Percentiles rank a stretch among this genome's conserved stretches.
These are phyloP conservation scores for Forbesichthys papilliferus DNA, from an alignment of 2,113 vertebrate species.

Conservation along the genomic window DNA sequence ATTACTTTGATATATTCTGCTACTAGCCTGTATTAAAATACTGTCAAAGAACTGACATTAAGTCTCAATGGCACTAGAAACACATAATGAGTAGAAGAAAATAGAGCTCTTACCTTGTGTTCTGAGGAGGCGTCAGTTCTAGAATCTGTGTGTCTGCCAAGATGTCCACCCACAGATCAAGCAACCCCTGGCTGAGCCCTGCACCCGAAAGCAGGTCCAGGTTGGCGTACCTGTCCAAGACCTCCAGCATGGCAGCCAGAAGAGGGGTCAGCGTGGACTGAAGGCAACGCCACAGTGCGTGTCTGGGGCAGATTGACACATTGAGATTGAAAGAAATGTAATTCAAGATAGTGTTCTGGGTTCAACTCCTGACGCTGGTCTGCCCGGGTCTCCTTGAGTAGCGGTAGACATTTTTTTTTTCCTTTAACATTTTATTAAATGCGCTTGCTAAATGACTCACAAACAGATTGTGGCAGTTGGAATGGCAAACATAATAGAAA, in stretches of 20 bases:
- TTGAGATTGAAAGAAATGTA: not conserved
- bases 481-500: too few species aligned
- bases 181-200: constrained; percentile 46
- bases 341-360: not conserved
- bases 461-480: not conserved
- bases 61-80: not conserved
- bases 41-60: not conserved
- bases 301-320: constrained; percentile 42
- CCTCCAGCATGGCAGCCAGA: constrained; percentile 66
- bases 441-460: not conserved
- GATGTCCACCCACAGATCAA: constrained; percentile 73
- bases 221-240: constrained; percentile 70
- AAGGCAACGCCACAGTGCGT: constrained; percentile 75
- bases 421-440: too few species aligned
- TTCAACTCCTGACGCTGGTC: not conserved
- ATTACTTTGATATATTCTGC: too few species aligned
- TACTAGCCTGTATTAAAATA: too few species aligned
- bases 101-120: constrained; percentile 39
- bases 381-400: too few species aligned
- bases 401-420: too few species aligned
- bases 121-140: constrained; percentile 42
- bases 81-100: not conserved
- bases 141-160: constrained; percentile 66
- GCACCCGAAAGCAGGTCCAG: constrained; percentile 62
- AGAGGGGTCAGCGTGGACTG: constrained; percentile 69